Evolutionary conservation across 2,888 invertebrate species (phyloP).

Genomic region (Heliconius aoede): DNA sequence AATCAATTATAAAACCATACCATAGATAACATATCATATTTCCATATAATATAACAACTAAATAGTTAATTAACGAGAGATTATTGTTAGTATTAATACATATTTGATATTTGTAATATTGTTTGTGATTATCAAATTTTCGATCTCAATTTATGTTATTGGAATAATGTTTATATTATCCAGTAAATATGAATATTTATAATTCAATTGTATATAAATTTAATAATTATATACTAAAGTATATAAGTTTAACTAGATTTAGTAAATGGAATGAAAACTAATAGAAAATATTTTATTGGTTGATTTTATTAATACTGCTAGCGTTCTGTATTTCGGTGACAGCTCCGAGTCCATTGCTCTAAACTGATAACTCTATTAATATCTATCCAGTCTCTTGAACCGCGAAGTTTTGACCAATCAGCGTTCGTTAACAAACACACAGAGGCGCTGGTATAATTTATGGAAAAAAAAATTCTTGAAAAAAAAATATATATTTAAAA

Average conservation of each 20-base stretch:
- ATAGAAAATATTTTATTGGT: conserved; percentile 36
- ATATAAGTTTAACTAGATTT: neutral
- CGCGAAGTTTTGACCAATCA: conserved; percentile 61
- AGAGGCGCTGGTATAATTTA: conserved; percentile 23
- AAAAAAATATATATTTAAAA: neutral
- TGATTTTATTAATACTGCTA: conserved; percentile 38
- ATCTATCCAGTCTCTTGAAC: conserved; percentile 67
- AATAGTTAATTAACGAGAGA: neutral
- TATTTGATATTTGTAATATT: neutral
- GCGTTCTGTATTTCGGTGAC: conserved; percentile 50
- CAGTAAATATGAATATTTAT: neutral
- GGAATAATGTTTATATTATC: neutral
- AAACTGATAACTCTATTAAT: conserved; percentile 77
- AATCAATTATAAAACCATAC: neutral
- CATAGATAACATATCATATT: neutral
- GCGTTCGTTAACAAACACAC: conserved; percentile 31
- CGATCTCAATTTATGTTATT: neutral
- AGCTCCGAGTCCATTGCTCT: conserved; percentile 70
- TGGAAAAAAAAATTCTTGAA: conserved; percentile 24
- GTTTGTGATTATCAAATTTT: neutral
- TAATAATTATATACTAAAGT: conserved; percentile 1
- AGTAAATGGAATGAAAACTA: neutral
- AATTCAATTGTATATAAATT: neutral
- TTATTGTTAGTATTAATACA: neutral
- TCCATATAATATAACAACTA: neutral